Conservation (phyloP, 2,113 vertebrate genomes). For the Montifringilla adamsi region DNA sequence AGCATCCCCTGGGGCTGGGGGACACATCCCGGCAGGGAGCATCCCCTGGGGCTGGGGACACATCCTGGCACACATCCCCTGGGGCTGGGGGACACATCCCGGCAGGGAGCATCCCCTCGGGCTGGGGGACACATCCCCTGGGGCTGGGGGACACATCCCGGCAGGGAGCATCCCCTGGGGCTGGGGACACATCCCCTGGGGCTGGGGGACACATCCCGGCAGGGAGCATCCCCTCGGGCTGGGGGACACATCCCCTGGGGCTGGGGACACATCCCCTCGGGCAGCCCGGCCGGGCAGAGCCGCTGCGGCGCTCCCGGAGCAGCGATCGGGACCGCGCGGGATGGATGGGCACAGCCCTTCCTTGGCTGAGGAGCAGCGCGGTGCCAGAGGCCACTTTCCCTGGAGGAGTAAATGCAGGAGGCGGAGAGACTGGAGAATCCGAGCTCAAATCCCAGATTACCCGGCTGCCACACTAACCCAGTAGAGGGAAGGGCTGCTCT, state of each 20-base stretch:
- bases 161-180: no score
- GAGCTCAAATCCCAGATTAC: not conserved
- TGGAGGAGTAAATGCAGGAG: not conserved
- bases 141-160: no score
- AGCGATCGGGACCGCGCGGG: rapidly evolving
- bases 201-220: no score
- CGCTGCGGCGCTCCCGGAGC: not conserved
- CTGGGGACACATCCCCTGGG: no score
- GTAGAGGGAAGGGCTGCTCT: not conserved
- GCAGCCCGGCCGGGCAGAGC: not conserved
- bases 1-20: no score
- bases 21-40: not conserved
- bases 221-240: not conserved
- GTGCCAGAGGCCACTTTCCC: not conserved
- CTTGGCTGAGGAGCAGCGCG: not conserved
- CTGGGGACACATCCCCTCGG: not conserved
- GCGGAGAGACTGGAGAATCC: rapidly evolving
- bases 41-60: no score
- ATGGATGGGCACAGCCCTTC: not conserved
- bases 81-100: no score
- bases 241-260: no score
- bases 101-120: no score
- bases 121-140: no score
- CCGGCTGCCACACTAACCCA: not conserved
- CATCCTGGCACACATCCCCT: no score